Evolutionary conservation across 2,113 vertebrate genomes (phyloP), one percentile per base, ranked within the genome.

Genomic region (Chaetura pelagica): DNA sequence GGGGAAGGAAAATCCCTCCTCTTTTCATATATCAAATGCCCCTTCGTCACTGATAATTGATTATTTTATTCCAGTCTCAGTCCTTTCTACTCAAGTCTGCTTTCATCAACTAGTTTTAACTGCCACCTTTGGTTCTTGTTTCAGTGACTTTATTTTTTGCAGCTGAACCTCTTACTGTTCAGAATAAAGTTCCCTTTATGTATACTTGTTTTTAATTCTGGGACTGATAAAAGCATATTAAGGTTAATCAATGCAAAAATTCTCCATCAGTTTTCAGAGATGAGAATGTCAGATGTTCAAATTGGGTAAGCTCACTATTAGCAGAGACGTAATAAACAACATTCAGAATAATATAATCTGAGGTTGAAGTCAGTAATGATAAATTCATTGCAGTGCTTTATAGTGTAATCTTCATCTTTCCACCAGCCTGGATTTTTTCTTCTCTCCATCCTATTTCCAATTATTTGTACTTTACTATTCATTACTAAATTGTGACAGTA

Each of bases 241-340:
- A 95, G 92, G 83, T 93, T 95, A 97, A 96, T 92, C 76, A 86
- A 92, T 96, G 79, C 82, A 93, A 88, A 94, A 93, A 88, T 90
- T 89, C 68, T 92, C 57, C 61, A 78, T 71, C 82, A 84, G 38
- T 93, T 94, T 90, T 78, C 76, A 68, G 76, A 95, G 64, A 87
- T 67, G 73, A 89, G 87, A 93, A 93, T 96, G 85, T 94, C 88
- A 93, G 79, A 89, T 48, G 64, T 84, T 94, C 72, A 89, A 72
- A 78, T 8, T 81, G 61, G 34, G 68, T 84, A 90, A 78, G 10
- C 38, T 95, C 61, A 54, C 64, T 92, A 74, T 68, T 88, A 96
- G 94, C 61, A 92, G 79, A 76, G 55, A 72, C 57, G 90, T 95
- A 88, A 96, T 75, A 93, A 94, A 93, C 48, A 95, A 81, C 73